Conservation (phyloP, 2,888 invertebrate genomes). For the Toxonevra muliebris region DNA sequence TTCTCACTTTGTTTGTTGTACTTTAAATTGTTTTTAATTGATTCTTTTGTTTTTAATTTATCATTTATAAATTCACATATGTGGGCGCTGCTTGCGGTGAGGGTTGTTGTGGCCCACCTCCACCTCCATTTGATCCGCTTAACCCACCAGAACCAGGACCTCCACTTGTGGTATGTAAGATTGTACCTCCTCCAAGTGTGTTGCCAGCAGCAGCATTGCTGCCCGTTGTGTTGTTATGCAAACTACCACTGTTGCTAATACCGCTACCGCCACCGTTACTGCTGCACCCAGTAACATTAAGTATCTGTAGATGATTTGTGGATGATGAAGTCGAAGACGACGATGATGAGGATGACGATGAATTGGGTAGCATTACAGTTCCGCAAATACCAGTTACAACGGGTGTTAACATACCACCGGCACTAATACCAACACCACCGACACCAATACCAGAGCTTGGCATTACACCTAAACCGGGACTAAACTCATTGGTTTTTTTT, state of each 20-base stretch:
- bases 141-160: constrained; percentile 11
- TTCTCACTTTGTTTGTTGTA: constrained; percentile 10
- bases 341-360: constrained; percentile 61
- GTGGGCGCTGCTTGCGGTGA: constrained; percentile 89
- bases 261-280: constrained; percentile 9
- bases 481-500: constrained; percentile 16
- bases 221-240: constrained; percentile 28
- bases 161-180: constrained; percentile 15
- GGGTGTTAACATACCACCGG: constrained; percentile 53
- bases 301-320: constrained; percentile 57
- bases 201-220: constrained; percentile 18
- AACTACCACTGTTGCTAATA: constrained; percentile 1
- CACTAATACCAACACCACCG: constrained; percentile 40
- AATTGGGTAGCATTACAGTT: constrained; percentile 61
- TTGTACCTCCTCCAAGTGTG: constrained; percentile 23
- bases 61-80: constrained; percentile 82
- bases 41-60: constrained; percentile 1
- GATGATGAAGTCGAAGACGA: constrained; percentile 60
- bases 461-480: constrained; percentile 35
- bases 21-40: constrained; percentile 3
- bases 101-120: constrained; percentile 61
- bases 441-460: constrained; percentile 33
- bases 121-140: constrained; percentile 35
- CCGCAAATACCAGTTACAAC: constrained; percentile 58
- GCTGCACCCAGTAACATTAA: constrained; percentile 38